Evolutionary conservation across 2,113 vertebrate species (phyloP), one percentile per base, ranked within the genome.

Genomic region (Thamnaconus septentrionalis): DNA sequence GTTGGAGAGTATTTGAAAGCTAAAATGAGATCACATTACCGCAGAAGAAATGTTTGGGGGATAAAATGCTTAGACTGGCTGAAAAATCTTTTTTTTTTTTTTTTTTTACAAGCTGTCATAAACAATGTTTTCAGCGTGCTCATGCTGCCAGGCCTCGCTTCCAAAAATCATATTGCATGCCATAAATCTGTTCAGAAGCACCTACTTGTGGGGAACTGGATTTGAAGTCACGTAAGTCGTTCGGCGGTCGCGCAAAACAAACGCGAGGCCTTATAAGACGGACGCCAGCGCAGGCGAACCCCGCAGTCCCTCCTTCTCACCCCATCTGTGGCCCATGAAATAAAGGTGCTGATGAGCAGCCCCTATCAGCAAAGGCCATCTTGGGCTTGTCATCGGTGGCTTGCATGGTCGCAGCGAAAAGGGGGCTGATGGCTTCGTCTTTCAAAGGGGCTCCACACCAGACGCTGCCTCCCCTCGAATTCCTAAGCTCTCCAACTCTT

Each of bases 321-420:
- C 52, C 66, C 48, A 65, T 71, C 78, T 72, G 58, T 66, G 72
- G 73, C 73, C 71, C 64, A 74, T 84, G 66, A 88, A 86, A 86
- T 81, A 55, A 88, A 86, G 79, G 83, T 86, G 77, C 89, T 90
- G 90, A 91, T 90, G 84, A 91, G 84, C 75, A 78, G 80, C 65
- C 5, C n/a, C 81, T 92, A 92, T 92, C 90, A 86, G 84, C 83
- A 84, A 74, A 87, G 87, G 82, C 83, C 87, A 88, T 92, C 90
- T 90, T 80, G 68, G 64, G 57, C 80, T 81, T 92, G 86, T 92
- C 90, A 92, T 82, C 87, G n/a, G 64, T 57, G 81, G 77, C 76
- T 85, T 81, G 76, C 83, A 76, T 80, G 82, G 87, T 87, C 84
- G 82, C 69, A 82, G 82, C 18, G 18, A 77, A 75, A 72, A 74